Evolutionary conservation across 1,140 invertebrate genomes (phyloP).

Genomic region (Coptotermes formosanus): DNA sequence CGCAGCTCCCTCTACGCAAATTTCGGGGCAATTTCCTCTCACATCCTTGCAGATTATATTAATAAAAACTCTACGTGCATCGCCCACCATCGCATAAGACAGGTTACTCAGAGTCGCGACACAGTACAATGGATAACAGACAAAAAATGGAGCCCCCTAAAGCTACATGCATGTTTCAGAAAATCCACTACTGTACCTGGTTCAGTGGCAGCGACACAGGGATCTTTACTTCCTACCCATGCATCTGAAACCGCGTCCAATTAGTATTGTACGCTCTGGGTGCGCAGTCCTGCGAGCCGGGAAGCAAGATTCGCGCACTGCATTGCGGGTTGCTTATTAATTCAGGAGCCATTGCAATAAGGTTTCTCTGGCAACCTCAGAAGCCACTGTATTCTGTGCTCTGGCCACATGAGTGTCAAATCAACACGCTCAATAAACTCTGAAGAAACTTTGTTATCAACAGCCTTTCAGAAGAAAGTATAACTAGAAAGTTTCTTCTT

Average conservation of each 20-base stretch:
- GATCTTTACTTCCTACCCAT: neutral
- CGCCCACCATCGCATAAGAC: too few relatives aligned
- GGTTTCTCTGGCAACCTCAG: neutral
- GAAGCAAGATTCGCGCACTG: neutral
- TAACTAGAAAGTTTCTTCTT: too few relatives aligned
- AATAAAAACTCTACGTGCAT: too few relatives aligned
- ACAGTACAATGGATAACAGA: neutral
- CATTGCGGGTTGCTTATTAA: conserved; percentile 18
- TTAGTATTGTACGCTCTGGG: too few relatives aligned
- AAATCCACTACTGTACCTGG: neutral
- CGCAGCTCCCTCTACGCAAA: too few relatives aligned
- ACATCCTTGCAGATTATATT: too few relatives aligned
- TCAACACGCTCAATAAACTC: neutral
- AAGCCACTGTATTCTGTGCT: neutral
- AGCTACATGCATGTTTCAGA: neutral
- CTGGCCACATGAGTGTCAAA: neutral
- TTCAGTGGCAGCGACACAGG: too few relatives aligned
- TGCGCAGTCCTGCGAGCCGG: neutral
- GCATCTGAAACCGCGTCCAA: neutral
- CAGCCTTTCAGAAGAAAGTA: too few relatives aligned
- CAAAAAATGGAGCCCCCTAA: neutral
- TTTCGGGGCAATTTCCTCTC: too few relatives aligned
- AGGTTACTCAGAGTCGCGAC: too few relatives aligned
- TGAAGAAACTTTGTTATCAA: neutral
- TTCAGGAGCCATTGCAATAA: conserved; percentile 9